Percentiles rank a stretch among this genome's conserved stretches.
Conservation (phyloP, 2,113 vertebrate genomes). For the Zapornia atra region DNA sequence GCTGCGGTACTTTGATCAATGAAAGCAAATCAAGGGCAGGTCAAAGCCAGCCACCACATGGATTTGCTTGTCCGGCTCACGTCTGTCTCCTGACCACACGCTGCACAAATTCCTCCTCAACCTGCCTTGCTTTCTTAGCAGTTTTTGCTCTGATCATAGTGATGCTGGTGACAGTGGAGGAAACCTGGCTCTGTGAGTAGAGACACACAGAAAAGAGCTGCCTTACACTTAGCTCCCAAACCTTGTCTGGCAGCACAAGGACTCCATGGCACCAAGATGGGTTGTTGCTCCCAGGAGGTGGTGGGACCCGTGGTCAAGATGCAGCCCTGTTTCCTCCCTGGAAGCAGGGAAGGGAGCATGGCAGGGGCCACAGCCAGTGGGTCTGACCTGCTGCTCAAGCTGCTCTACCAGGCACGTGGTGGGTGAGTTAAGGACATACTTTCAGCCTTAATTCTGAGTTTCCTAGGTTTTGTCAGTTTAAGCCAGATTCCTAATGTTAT, state of each 20-base stretch:
- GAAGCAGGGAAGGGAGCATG: background rate
- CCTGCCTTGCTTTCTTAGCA: background rate
- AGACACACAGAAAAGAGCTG: rapidly evolving
- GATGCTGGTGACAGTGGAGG: background rate
- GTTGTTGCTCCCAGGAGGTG: rapidly evolving
- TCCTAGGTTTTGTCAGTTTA: slow-evolving; percentile 73
- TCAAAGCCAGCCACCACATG: background rate
- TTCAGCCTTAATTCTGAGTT: slow-evolving; percentile 66
- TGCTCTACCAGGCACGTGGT: background rate
- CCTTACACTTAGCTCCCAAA: rapidly evolving
- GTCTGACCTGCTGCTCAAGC: background rate
- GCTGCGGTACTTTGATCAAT: background rate
- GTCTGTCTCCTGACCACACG: background rate
- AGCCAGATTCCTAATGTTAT: slow-evolving; percentile 79
- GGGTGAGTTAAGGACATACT: slow-evolving; percentile 77
- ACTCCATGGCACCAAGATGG: background rate
- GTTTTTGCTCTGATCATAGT: background rate
- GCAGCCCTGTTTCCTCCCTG: background rate
- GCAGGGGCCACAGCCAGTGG: background rate
- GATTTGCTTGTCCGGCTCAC: background rate
- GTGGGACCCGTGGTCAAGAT: rapidly evolving
- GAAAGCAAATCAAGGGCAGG: background rate
- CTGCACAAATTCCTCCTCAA: background rate
- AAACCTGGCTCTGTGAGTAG: background rate
- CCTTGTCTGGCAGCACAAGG: background rate